These are phyloP conservation scores for Lepeophtheirus salmonis DNA, from an alignment of 1,140 invertebrate species.

Conservation along the genomic window DNA sequence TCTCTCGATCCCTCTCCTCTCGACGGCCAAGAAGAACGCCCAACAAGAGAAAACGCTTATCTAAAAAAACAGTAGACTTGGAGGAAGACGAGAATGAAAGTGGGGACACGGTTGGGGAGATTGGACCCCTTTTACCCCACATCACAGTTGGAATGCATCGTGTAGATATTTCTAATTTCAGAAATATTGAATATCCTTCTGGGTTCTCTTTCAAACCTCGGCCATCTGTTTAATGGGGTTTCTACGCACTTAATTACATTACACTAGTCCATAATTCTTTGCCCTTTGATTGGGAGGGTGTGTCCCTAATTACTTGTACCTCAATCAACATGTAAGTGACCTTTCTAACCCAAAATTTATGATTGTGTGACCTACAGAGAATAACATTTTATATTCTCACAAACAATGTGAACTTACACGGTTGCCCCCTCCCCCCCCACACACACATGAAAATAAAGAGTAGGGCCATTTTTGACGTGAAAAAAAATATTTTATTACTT, in stretches of 20 bases:
- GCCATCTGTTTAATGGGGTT: background rate
- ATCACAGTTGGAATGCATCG: background rate
- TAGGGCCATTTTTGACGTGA: too few species aligned
- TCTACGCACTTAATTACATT: too few species aligned
- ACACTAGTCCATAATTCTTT: too few species aligned
- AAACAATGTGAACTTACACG: too few species aligned
- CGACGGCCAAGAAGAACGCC: background rate
- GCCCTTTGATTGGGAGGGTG: too few species aligned
- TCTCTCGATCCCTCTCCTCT: background rate
- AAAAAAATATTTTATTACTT: too few species aligned
- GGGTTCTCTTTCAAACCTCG: background rate
- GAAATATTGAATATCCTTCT: background rate
- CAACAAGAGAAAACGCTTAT: background rate
- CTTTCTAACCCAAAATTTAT: background rate
- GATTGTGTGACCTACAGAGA: too few species aligned
- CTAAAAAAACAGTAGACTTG: background rate
- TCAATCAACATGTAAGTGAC: background rate
- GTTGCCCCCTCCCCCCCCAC: too few species aligned
- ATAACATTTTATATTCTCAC: too few species aligned
- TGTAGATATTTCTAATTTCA: background rate
- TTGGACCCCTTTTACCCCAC: background rate
- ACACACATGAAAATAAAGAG: too few species aligned
- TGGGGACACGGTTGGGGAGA: background rate
- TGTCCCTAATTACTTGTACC: background rate
- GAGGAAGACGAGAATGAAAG: background rate